These are phyloP conservation scores for Australoheros facetus DNA, from an alignment of 2,797 vertebrate species.

Conservation along the genomic window DNA sequence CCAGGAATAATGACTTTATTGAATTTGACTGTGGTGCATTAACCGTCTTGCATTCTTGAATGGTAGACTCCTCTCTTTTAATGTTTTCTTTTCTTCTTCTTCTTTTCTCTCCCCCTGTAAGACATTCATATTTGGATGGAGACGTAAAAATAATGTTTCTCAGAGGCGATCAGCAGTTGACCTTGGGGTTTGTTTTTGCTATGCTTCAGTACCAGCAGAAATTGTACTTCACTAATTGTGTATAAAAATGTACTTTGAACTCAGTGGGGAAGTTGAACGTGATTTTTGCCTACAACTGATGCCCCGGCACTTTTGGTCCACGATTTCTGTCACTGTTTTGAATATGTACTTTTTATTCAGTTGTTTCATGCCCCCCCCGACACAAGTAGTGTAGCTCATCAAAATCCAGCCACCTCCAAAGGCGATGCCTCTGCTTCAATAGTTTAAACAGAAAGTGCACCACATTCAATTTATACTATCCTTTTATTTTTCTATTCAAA, in stretches of 20 bases:
- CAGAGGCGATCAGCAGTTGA: slow-evolving; percentile 68
- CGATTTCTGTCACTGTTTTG: slow-evolving; percentile 60
- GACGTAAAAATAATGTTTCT: slow-evolving; percentile 65
- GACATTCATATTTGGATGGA: slow-evolving; percentile 75
- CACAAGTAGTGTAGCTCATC: slow-evolving; percentile 59
- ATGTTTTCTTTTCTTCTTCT: slow-evolving; percentile 66
- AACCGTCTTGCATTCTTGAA: slow-evolving; percentile 73
- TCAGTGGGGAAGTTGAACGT: slow-evolving; percentile 67
- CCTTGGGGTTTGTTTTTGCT: slow-evolving; percentile 63
- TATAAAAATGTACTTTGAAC: slow-evolving; percentile 79
- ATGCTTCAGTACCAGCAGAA: slow-evolving; percentile 68
- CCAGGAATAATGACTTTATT: slow-evolving; percentile 79
- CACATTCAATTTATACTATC: slow-evolving; percentile 52
- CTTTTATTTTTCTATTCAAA: slow-evolving; percentile 34
- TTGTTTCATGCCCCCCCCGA: slow-evolving; percentile 67
- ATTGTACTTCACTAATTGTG: slow-evolving; percentile 77
- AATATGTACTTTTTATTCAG: slow-evolving; percentile 55
- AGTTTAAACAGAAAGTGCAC: slow-evolving; percentile 54
- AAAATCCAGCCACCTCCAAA: slow-evolving; percentile 64
- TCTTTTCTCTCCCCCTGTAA: slow-evolving; percentile 61
- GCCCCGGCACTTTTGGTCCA: slow-evolving; percentile 40
- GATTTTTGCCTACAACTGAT: slow-evolving; percentile 68
- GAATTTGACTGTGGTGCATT: slow-evolving; percentile 78
- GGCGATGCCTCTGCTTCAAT: slow-evolving; percentile 57
- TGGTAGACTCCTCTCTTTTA: slow-evolving; percentile 78